Conservation (phyloP, 2,888 invertebrate genomes). For the Esperia sulphurella region DNA sequence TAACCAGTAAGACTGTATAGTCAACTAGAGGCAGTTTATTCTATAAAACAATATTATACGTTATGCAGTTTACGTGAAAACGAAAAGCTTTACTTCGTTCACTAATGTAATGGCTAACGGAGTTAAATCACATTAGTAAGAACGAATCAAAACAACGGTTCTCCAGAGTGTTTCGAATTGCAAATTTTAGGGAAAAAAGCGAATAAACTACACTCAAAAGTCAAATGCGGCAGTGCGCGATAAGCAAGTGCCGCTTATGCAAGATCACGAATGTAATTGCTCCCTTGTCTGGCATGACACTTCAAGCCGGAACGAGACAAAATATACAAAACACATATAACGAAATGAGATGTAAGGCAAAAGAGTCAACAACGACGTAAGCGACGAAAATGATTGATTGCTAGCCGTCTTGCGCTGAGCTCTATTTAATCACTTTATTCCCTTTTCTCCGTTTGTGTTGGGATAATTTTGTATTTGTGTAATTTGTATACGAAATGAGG, state of each 20-base stretch:
- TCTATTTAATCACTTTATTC: conserved; percentile 81
- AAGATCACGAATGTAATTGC: conserved; percentile 81
- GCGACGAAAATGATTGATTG: conserved; percentile 80
- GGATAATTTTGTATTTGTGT: conserved; percentile 78
- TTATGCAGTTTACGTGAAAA: too few species aligned
- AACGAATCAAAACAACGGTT: conserved; percentile 30
- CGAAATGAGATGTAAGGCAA: conserved; percentile 46
- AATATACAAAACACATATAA: conserved; percentile 28
- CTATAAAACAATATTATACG: too few species aligned
- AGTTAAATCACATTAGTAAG: conserved; percentile 7
- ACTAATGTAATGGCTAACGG: background rate
- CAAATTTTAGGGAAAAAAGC: conserved; percentile 73
- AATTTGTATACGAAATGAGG: conserved; percentile 77
- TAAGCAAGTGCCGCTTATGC: conserved; percentile 80
- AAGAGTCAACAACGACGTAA: conserved; percentile 67
- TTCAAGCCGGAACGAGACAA: conserved; percentile 69
- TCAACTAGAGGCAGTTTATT: too few species aligned
- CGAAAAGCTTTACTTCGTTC: too few species aligned
- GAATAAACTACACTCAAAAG: conserved; percentile 69
- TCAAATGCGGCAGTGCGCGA: conserved; percentile 75
- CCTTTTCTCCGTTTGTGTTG: conserved; percentile 79
- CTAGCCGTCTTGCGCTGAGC: conserved; percentile 77
- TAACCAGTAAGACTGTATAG: conserved; percentile 16
- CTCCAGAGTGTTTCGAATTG: conserved; percentile 69
- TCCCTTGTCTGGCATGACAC: conserved; percentile 79